A percentile compares a stretch with the other conserved stretches of the same genome.
Evolutionary conservation across 2,888 invertebrate species (phyloP).

Genomic region (Lysandra coridon): DNA sequence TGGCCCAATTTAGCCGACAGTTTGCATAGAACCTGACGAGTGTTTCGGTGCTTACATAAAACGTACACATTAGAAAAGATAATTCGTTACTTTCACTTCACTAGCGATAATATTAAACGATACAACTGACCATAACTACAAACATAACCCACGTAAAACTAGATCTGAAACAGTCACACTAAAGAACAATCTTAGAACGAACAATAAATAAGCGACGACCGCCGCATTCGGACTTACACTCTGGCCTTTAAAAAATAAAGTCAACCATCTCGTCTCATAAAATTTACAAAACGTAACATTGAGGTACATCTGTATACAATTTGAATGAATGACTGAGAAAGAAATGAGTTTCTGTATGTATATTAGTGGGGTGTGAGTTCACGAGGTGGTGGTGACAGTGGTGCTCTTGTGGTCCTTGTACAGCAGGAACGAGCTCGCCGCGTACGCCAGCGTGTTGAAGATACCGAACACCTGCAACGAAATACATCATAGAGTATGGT

Average conservation of each 20-base stretch:
- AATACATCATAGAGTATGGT: conserved; percentile 23
- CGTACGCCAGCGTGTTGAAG: conserved; percentile 90
- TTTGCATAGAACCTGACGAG: background rate
- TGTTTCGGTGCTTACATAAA: conserved; percentile 25
- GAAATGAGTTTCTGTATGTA: conserved; percentile 40
- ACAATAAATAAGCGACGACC: conserved; percentile 38
- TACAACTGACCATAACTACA: conserved; percentile 37
- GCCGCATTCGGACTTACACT: conserved; percentile 32
- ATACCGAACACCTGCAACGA: conserved; percentile 87
- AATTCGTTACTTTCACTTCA: conserved; percentile 21
- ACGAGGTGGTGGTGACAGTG: conserved; percentile 43
- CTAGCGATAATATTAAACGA: conserved; percentile 34
- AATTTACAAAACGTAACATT: conserved; percentile 34
- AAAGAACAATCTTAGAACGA: conserved; percentile 37
- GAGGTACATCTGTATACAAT: conserved; percentile 31
- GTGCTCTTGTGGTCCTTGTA: conserved; percentile 85
- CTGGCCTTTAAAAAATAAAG: conserved; percentile 35
- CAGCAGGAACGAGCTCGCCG: conserved; percentile 86
- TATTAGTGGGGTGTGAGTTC: conserved; percentile 42
- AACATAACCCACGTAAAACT: conserved; percentile 40
- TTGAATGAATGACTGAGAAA: conserved; percentile 27
- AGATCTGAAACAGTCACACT: conserved; percentile 40
- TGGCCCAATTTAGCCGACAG: background rate
- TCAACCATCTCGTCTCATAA: conserved; percentile 30
- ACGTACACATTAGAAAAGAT: conserved; percentile 19